phyloP scores from a whole-genome alignment of 2,797 vertebrate genomes.

The Falco cherrug region DNA sequence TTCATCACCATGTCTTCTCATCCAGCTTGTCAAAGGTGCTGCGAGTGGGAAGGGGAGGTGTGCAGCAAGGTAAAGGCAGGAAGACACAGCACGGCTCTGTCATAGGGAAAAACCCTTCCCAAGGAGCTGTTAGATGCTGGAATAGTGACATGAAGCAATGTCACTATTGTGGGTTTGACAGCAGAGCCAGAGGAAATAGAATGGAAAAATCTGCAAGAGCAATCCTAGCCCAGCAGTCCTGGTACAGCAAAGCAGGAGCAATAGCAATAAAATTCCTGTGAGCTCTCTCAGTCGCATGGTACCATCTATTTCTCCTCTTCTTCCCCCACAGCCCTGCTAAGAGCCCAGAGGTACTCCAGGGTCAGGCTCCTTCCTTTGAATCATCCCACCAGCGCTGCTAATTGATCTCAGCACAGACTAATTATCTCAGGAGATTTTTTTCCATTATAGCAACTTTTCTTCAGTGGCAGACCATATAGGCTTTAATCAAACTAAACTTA shows the following conservation, averaged over 20 bases:
- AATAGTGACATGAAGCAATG: neutral
- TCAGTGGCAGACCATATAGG: neutral
- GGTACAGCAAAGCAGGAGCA: neutral
- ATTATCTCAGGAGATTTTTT: neutral
- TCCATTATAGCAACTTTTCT: neutral
- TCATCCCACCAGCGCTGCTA: neutral
- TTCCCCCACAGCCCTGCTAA: neutral
- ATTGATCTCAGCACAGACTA: neutral
- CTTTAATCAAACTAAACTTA: neutral
- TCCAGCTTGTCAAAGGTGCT: neutral
- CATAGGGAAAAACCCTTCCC: neutral
- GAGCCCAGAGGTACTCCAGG: neutral
- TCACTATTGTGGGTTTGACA: neutral
- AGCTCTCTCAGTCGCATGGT: neutral
- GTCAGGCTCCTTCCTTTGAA: neutral
- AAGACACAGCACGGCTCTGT: neutral
- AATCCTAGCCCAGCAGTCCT: neutral
- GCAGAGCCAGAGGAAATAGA: neutral
- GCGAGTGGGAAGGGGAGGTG: neutral
- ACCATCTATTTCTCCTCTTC: neutral
- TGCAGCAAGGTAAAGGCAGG: neutral
- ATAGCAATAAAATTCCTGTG: accelerated
- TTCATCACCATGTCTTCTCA: neutral
- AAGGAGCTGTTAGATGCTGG: neutral
- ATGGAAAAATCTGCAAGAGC: neutral